Base-by-base conservation (phyloP, 2,797 vertebrate species). In the Propithecus deckenii region DNA sequence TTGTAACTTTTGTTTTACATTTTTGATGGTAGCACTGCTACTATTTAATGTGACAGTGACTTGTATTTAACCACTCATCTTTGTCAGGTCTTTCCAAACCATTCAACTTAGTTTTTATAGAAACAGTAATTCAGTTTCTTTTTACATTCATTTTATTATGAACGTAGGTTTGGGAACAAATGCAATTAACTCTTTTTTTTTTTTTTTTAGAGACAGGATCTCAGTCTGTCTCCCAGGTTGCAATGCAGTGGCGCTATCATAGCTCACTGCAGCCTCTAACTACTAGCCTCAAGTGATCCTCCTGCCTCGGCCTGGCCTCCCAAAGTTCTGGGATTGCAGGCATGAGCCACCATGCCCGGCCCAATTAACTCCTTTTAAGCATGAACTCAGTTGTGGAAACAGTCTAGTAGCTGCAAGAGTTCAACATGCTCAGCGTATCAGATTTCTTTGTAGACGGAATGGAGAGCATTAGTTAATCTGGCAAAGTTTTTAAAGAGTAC, bases 161-260 rank as follows among this genome's bases (percentile, higher is more conserved):
- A 81, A 55, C 30, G 71, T 86, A 96, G 76, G 11, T 90, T 95
- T 80, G 43, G 30, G 52, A 86, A 90, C 32, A 74, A 83, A n/a
- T 74, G 12, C 72, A 93, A 2, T 81, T 59, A 90, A 41, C 22
- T 86, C 12, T 86, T 38, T 22, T n/a, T 65, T 65, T 65, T 32
- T 65, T 35, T 67, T 67, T 67, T 67, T 67, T 67, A 30, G 32
- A n/a, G 63, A 8, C 3, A 65, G 32, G 7, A 4, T 65, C 63
- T 65, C 32, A 32, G 15, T 65, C 63, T 65, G 63, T 65, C 15
- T 17, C 32, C 15, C 17, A 9, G 32, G 63, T n/a, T 65, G 63
- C 17, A 65, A 32, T 65, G 63, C 32, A n/a, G 63, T n/a, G 63
- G 17, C 63, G n/a, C 6, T 7, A n/a, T 65, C n/a, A n/a, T 65